Percentiles rank a stretch among this genome's conserved stretches.
Evolutionary conservation across 2,113 vertebrate species (phyloP).

Genomic region (Benitochromis conjunctus): DNA sequence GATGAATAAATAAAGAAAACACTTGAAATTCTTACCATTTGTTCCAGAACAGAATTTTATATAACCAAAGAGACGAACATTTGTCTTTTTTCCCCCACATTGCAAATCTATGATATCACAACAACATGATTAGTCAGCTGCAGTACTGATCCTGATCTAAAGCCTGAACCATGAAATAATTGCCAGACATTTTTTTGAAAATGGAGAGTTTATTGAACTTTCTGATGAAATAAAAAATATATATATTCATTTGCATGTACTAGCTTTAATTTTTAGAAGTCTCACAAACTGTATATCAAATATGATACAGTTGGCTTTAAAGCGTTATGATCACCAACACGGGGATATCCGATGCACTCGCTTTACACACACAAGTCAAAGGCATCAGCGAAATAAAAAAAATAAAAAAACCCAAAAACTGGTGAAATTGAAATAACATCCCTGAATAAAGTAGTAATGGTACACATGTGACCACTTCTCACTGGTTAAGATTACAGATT

Average conservation of each 20-base stretch:
- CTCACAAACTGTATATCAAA: neutral
- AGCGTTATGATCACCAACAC: rapidly evolving
- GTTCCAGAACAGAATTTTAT: neutral
- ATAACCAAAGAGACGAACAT: neutral
- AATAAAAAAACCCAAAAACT: rapidly evolving
- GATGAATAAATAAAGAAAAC: neutral
- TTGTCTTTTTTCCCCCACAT: neutral
- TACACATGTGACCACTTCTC: neutral
- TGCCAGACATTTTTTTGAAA: neutral
- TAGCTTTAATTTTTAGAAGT: neutral
- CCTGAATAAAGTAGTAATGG: neutral
- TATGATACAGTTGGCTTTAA: neutral
- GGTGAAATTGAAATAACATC: neutral
- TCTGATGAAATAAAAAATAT: neutral
- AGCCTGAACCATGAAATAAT: neutral
- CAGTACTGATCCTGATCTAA: neutral
- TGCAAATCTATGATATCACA: neutral
- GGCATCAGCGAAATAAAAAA: neutral
- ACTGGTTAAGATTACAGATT: neutral
- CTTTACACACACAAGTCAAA: neutral
- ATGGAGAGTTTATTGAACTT: neutral
- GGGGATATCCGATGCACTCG: neutral
- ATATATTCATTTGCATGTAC: neutral
- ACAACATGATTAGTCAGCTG: neutral
- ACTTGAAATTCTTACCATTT: neutral